Evolutionary conservation across 2,797 vertebrate genomes (phyloP).

Genomic region (Mergus octosetaceus): DNA sequence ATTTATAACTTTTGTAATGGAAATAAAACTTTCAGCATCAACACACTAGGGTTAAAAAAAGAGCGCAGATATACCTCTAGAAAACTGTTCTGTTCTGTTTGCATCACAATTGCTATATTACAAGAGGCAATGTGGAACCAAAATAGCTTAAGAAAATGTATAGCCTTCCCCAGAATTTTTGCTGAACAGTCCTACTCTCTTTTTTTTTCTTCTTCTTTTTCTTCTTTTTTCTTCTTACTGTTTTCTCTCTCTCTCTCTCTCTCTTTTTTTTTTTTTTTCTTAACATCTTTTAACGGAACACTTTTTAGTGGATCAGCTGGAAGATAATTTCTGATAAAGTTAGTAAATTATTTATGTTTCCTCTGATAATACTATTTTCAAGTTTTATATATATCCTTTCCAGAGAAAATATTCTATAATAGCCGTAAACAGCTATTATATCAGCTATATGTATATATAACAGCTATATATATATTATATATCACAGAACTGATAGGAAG

Average conservation of each 20-base stretch:
- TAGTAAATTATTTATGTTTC: not conserved
- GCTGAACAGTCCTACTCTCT: not conserved
- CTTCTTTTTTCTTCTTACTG: not conserved
- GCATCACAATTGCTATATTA: not conserved
- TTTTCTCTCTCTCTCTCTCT: not conserved
- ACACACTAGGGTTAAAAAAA: not conserved
- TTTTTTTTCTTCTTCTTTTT: not conserved
- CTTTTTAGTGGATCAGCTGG: not conserved
- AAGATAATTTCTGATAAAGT: not conserved
- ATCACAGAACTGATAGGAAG: not conserved
- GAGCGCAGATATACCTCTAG: not conserved
- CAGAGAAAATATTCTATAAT: not conserved
- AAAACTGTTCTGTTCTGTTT: not conserved
- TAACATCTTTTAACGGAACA: not conserved
- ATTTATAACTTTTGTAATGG: not conserved
- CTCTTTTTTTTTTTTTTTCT: not conserved
- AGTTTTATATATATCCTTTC: not conserved
- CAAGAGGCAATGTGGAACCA: not conserved
- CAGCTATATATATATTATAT: no score
- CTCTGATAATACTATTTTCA: not conserved
- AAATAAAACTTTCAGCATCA: not conserved
- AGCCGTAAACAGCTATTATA: not conserved
- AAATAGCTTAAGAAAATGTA: not conserved
- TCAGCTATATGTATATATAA: no score
- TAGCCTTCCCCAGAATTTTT: not conserved